Evolutionary conservation across 2,888 invertebrate species (phyloP), one percentile per base, ranked within the genome.

Genomic region (Caradrina clavipalpis): DNA sequence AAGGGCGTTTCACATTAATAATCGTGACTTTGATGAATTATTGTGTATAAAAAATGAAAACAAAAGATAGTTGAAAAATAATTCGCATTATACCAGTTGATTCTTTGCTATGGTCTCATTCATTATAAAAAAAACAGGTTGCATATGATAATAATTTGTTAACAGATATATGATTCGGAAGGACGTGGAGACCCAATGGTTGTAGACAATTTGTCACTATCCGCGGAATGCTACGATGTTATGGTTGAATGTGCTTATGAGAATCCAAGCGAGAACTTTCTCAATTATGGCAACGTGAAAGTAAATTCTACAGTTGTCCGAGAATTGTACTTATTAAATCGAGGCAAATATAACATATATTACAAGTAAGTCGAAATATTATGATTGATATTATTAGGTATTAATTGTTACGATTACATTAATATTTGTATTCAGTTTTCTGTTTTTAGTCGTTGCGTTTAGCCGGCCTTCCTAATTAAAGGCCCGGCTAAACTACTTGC

Each of bases 171-270:
- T 62, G 95, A 96, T 54, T 90, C 89, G 21, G 89, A 93, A 73
- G 93, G 96, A 13, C 91, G 96, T 15, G 94, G 95, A 4, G 90
- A 90, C 1, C 93, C 96, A 0, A 92, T 97, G 90, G 75, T 95
- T 8, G 89, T 90, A 6, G 96, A 96, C 19, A 87, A 85, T 5
- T 80, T 97, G 35, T 85, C 76, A 54, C 78, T 97, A 19, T 94
- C 94, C 0, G 97, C 96, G 0, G 97, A 97, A 89, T 96, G 96
- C 60, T 96, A 97, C 64, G 96, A 97, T 80, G 96, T 97, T 6
- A 91, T 92, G 84, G 90, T 97, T 10, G 96, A 97, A 81, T 93
- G 96, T 67, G 92, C 94, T 17, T 89, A 93, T 68, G 96, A 96
- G 57, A 93, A 95, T 80, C 92, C 94, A 0, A 78, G 78, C 45